Conservation (phyloP, 2,888 invertebrate genomes). For the Heliconius ismenius region DNA sequence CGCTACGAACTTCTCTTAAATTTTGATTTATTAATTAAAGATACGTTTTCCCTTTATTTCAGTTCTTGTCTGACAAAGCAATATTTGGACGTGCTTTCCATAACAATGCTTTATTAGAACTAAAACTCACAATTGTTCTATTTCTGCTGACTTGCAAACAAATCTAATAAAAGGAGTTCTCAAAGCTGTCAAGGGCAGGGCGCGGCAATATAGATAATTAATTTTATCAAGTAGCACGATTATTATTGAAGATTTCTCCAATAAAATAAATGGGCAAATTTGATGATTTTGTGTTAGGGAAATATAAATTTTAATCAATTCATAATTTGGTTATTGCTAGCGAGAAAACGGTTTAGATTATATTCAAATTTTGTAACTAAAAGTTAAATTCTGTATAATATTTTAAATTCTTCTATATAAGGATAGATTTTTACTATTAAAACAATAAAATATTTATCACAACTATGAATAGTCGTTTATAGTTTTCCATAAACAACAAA, state of each 20-base stretch:
- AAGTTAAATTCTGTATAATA: neutral
- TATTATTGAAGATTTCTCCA: constrained; percentile 37
- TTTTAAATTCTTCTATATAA: neutral
- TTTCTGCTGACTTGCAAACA: constrained; percentile 30
- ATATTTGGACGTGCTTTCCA: constrained; percentile 20
- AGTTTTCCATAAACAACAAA: neutral
- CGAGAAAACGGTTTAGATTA: neutral
- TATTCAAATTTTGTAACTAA: constrained; percentile 1
- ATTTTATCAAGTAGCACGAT: constrained; percentile 43
- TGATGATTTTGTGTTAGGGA: constrained; percentile 14
- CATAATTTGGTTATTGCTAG: neutral
- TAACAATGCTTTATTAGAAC: constrained; percentile 22
- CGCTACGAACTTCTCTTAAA: neutral
- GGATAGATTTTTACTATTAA: neutral
- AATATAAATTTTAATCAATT: constrained; percentile 14
- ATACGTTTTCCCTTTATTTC: neutral
- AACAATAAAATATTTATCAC: neutral
- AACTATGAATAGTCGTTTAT: neutral
- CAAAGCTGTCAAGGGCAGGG: constrained; percentile 40
- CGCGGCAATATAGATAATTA: constrained; percentile 44
- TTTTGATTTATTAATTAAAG: constrained; percentile 1
- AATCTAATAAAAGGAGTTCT: constrained; percentile 46
- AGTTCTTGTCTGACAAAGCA: constrained; percentile 4
- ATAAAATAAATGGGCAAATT: constrained; percentile 41
- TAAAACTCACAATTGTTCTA: constrained; percentile 17